phyloP scores from a whole-genome alignment of 2,113 vertebrate species.

The Tichodroma muraria region DNA sequence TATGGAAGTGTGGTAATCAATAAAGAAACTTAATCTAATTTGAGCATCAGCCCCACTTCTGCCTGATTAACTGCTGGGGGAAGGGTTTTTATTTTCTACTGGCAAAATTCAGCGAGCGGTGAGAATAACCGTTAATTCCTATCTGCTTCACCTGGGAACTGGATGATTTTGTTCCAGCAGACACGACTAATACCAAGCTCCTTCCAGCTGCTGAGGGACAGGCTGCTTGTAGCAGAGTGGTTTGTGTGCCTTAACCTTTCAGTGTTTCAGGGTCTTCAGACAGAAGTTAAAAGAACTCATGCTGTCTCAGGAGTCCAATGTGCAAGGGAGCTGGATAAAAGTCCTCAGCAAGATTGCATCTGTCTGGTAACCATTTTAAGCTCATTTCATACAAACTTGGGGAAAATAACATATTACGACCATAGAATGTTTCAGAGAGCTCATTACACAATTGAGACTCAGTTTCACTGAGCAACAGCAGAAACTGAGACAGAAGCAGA shows the following conservation, averaged over 20 bases:
- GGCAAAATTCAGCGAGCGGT: background rate
- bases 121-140: background rate
- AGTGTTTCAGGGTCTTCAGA: background rate
- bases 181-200: background rate
- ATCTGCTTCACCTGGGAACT: background rate
- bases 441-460: background rate
- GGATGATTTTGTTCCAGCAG: background rate
- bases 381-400: background rate
- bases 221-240: background rate
- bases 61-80: background rate
- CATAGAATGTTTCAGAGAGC: background rate
- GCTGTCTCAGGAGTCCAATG: background rate
- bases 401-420: background rate
- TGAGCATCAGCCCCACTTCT: background rate
- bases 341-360: background rate
- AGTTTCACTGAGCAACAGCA: constrained; percentile 20
- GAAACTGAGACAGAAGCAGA: constrained; percentile 16
- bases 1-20: background rate
- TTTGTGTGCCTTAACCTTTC: background rate
- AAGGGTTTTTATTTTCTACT: background rate
- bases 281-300: background rate
- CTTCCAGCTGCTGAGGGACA: background rate
- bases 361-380: background rate
- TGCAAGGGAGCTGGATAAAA: background rate
- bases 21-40: background rate